Base-by-base conservation (phyloP, 2,888 invertebrate genomes). In the Drosophila sordidapex region DNA sequence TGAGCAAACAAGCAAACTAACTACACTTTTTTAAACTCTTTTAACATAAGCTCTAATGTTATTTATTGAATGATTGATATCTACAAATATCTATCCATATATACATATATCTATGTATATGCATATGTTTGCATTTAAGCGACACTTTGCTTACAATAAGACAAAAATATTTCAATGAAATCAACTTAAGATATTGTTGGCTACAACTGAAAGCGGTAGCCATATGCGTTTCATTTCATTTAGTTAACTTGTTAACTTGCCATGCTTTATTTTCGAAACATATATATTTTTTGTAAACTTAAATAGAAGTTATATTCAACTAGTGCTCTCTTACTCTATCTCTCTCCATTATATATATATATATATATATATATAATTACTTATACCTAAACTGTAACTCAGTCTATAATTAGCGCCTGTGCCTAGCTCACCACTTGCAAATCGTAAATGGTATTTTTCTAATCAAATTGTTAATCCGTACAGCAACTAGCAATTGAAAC, bases 41-140 rank as follows among this genome's bases (percentile, higher is more conserved):
- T 56, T 38, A 54, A 68, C 48, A 52, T 85, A 85, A 85, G 79
- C 35, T 79, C 70, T 83, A 63, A 80, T 83, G 84, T 78, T 68
- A 69, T 73, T 66, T 82, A 87, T 68, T 67, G 49, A 72, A 33
- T 35, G 48, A 70, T 59, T 70, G 61, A 63, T 60, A 72, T 53
- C 25, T 13, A 63, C 7, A 63, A 49, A 25, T 59, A 53, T 51
- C 43, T 13, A 69, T 53, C 21, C 52, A 52, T 52, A 15, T 21
- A 43, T 27, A 27, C 11, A 43, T 21, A 43, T 13, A 21, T 46
- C 6, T 36, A 46, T 46, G 46, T 46, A 46, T 46, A 25, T 46
- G 25, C 25, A 27, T 68, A 69, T 69, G 59, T 74, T 68, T 74
- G 49, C 36, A 68, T 60, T 43, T 60, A 73, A 68, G 72, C 29